A percentile compares a stretch with the other conserved stretches of the same genome.
Evolutionary conservation across 2,797 vertebrate species (phyloP).

Genomic region (Peromyscus nudipes): DNA sequence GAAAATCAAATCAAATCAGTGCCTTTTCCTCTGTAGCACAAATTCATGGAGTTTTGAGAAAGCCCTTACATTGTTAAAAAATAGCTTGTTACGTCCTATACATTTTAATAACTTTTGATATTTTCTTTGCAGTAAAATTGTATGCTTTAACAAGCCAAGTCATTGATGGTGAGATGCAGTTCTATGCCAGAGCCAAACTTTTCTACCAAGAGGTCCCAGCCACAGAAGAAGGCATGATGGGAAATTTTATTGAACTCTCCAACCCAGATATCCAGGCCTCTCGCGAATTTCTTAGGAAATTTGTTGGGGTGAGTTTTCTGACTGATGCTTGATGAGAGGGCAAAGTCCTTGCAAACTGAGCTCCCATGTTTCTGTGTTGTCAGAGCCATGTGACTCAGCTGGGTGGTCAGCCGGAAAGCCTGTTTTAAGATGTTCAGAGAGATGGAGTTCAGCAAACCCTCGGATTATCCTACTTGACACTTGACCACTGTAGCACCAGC

Average conservation of each 20-base stretch:
- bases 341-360: conserved; percentile 20
- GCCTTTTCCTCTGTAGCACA: background rate
- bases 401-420: background rate
- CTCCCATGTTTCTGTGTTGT: background rate
- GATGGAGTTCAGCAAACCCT: background rate
- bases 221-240: conserved; percentile 98
- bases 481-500: background rate
- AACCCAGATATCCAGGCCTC: conserved; percentile 94
- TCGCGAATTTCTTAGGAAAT: conserved; percentile 94
- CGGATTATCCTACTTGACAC: background rate
- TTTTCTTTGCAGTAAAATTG: conserved; percentile 94
- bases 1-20: background rate
- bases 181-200: conserved; percentile 95
- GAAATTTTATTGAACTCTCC: conserved; percentile 95
- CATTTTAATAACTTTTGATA: conserved; percentile 38
- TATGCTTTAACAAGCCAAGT: conserved; percentile 96
- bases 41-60: background rate
- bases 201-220: conserved; percentile 96
- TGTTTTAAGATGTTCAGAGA: conserved; percentile 59
- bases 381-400: background rate
- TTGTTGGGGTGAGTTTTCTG: conserved; percentile 93
- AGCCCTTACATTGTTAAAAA: background rate
- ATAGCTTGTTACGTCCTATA: background rate
- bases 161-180: conserved; percentile 97
- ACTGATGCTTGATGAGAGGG: conserved; percentile 58